These are phyloP conservation scores for Onthophagus sagittarius DNA, from an alignment of 2,888 invertebrate species.

Conservation along the genomic window DNA sequence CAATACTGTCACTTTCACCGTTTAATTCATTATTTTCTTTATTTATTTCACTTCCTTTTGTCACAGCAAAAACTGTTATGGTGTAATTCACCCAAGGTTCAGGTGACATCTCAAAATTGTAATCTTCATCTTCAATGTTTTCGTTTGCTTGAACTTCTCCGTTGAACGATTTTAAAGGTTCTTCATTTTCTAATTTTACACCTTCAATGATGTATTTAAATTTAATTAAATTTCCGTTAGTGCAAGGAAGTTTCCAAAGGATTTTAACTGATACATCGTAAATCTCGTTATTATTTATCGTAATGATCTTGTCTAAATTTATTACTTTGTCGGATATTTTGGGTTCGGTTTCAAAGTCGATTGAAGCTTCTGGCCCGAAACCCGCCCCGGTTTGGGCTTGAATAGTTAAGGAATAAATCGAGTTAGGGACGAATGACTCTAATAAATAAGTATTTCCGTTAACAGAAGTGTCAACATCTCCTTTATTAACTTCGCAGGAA, in stretches of 20 bases:
- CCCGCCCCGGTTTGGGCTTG: slow-evolving; percentile 12
- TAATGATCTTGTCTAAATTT: slow-evolving; percentile 20
- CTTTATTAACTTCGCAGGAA: slow-evolving; percentile 5
- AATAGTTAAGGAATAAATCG: slow-evolving; percentile 19
- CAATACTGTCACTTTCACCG: background rate
- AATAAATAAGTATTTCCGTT: background rate
- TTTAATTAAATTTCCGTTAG: slow-evolving; percentile 31
- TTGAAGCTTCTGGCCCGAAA: background rate
- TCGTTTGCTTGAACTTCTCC: background rate
- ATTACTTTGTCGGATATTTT: background rate
- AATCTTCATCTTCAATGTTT: background rate
- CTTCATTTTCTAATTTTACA: slow-evolving; percentile 10
- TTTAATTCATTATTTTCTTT: background rate
- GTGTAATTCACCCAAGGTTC: background rate
- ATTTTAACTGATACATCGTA: slow-evolving; percentile 24
- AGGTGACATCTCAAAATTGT: background rate
- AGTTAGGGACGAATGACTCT: slow-evolving; percentile 13
- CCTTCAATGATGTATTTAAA: slow-evolving; percentile 22
- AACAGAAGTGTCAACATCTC: background rate
- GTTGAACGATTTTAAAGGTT: slow-evolving; percentile 6
- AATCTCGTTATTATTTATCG: slow-evolving; percentile 1
- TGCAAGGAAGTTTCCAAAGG: slow-evolving; percentile 33
- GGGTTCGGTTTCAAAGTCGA: background rate
- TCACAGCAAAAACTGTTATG: background rate
- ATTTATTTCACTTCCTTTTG: background rate